Percentiles rank a stretch among this genome's conserved stretches.
These are phyloP conservation scores for Xylota sylvarum DNA, from an alignment of 2,888 invertebrate genomes.

Conservation along the genomic window DNA sequence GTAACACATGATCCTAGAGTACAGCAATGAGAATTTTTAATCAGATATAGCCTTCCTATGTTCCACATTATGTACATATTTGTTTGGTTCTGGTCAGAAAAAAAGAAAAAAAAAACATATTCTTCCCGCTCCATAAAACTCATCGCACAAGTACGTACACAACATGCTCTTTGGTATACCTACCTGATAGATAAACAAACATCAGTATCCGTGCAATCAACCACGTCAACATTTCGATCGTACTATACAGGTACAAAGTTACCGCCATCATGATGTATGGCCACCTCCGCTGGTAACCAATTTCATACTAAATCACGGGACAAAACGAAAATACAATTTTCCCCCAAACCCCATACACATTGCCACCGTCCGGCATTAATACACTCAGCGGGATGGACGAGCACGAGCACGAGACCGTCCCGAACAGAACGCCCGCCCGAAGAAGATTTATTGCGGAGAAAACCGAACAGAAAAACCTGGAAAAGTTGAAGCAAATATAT, in stretches of 20 bases:
- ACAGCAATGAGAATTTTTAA: too few species aligned
- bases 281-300: slow-evolving; percentile 59
- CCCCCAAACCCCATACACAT: neutral
- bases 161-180: neutral
- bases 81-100: too few species aligned
- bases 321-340: slow-evolving; percentile 62
- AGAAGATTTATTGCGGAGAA: slow-evolving; percentile 66
- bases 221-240: slow-evolving; percentile 50
- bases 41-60: too few species aligned
- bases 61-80: too few species aligned
- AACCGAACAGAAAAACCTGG: slow-evolving; percentile 46
- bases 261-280: slow-evolving; percentile 53
- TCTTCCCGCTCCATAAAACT: too few species aligned
- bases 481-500: slow-evolving; percentile 64
- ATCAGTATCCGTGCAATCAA: slow-evolving; percentile 50
- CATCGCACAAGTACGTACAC: too few species aligned
- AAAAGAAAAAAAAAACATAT: too few species aligned
- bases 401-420: slow-evolving; percentile 29
- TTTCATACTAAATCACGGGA: slow-evolving; percentile 71
- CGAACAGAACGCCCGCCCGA: slow-evolving; percentile 47
- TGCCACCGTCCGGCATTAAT: slow-evolving; percentile 43
- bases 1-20: too few species aligned
- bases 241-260: neutral
- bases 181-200: slow-evolving; percentile 44
- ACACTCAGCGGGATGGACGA: slow-evolving; percentile 51